Evolutionary conservation across 2,113 vertebrate genomes (phyloP).

Genomic region (Otis tarda): DNA sequence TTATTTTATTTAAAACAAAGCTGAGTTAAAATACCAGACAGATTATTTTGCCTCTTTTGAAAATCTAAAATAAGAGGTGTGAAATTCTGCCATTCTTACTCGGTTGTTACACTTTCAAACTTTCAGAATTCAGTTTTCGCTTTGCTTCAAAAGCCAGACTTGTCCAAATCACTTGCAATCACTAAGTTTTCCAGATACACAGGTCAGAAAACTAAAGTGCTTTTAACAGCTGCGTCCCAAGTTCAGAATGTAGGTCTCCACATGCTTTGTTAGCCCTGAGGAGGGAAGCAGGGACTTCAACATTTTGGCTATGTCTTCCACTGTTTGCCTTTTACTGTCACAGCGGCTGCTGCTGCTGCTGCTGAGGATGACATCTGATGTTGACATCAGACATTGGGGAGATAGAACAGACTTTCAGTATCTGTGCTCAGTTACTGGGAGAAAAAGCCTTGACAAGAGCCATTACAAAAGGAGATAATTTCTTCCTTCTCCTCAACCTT

Average conservation of each 20-base stretch:
- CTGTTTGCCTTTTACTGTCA: slow-evolving; percentile 71
- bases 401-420: slow-evolving; percentile 52
- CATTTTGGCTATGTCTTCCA: slow-evolving; percentile 61
- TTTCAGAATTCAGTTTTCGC: neutral
- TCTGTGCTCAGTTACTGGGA: slow-evolving; percentile 27
- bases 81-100: slow-evolving; percentile 53
- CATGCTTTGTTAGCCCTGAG: slow-evolving; percentile 54
- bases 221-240: slow-evolving; percentile 76
- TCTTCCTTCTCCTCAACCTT: neutral
- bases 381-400: slow-evolving; percentile 59
- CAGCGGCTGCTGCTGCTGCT: slow-evolving; percentile 28
- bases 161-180: slow-evolving; percentile 69
- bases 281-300: slow-evolving; percentile 70
- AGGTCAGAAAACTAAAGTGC: slow-evolving; percentile 67
- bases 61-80: slow-evolving; percentile 41
- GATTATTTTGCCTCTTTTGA: neutral
- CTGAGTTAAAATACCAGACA: neutral
- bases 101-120: slow-evolving; percentile 32
- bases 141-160: slow-evolving; percentile 47
- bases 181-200: slow-evolving; percentile 54
- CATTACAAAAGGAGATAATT: neutral
- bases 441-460: slow-evolving; percentile 44
- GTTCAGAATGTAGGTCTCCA: slow-evolving; percentile 58
- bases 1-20: neutral
- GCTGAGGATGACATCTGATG: slow-evolving; percentile 59